Evolutionary conservation across 2,888 invertebrate genomes (phyloP).

Genomic region (Gari tellinella): DNA sequence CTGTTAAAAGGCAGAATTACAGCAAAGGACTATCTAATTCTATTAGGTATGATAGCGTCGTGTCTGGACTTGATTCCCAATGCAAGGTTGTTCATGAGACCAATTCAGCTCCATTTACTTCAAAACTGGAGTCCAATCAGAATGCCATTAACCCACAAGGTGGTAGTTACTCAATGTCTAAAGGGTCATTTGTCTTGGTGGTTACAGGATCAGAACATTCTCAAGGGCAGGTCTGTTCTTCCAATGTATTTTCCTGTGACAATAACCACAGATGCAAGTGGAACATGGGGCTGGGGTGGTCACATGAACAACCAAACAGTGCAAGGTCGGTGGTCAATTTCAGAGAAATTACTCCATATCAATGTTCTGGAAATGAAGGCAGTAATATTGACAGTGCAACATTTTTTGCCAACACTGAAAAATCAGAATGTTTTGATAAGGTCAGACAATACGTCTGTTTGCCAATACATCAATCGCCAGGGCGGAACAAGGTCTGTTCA

Average conservation of each 20-base stretch:
- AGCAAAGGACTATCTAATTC: slow-evolving; percentile 24
- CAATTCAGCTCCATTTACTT: slow-evolving; percentile 39
- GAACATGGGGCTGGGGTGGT: slow-evolving; percentile 25
- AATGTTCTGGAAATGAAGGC: slow-evolving; percentile 45
- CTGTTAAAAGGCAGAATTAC: slow-evolving; percentile 11
- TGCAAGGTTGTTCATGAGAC: slow-evolving; percentile 49
- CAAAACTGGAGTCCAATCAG: slow-evolving; percentile 31
- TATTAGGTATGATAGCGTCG: slow-evolving; percentile 40
- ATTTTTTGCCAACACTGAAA: slow-evolving; percentile 18
- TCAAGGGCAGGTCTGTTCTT: slow-evolving; percentile 28
- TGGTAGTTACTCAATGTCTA: slow-evolving; percentile 12
- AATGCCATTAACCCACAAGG: slow-evolving; percentile 10
- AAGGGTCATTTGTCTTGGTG: slow-evolving; percentile 21
- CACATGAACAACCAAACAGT: not conserved
- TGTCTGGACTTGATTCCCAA: slow-evolving; percentile 47
- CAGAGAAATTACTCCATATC: slow-evolving; percentile 31
- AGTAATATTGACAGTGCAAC: slow-evolving; percentile 12
- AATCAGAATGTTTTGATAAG: slow-evolving; percentile 28
- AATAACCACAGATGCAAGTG: slow-evolving; percentile 48
- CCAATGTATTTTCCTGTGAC: slow-evolving; percentile 6
- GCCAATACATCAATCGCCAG: slow-evolving; percentile 32
- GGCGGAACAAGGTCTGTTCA: slow-evolving; percentile 19
- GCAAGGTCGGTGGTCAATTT: slow-evolving; percentile 27
- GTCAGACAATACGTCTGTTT: slow-evolving; percentile 33
- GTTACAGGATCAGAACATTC: slow-evolving; percentile 27